Conservation (phyloP, 2,797 vertebrate species). For the Cuculus canorus region DNA sequence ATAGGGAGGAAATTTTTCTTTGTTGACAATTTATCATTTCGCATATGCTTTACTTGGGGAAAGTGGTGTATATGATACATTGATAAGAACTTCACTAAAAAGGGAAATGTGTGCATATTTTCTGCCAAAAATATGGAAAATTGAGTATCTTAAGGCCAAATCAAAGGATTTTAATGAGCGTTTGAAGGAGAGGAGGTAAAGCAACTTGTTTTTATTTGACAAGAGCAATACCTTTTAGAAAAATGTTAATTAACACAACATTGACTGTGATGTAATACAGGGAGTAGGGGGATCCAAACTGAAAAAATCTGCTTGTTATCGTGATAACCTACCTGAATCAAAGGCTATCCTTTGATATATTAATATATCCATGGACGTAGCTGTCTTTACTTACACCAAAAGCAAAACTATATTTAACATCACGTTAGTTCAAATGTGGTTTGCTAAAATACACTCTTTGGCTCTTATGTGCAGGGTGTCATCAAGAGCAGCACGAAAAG, state of each 20-base stretch:
- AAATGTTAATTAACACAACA: constrained; percentile 32
- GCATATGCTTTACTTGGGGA: neutral
- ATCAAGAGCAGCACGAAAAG: accelerated
- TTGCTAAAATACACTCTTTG: neutral
- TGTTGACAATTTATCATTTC: neutral
- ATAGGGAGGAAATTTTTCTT: neutral
- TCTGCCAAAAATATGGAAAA: constrained; percentile 33
- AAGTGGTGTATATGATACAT: neutral
- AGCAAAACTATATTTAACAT: neutral
- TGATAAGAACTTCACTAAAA: neutral
- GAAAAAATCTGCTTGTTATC: neutral
- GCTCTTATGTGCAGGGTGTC: accelerated
- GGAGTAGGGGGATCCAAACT: neutral
- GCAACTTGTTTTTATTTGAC: constrained; percentile 35
- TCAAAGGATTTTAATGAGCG: neutral
- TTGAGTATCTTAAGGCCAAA: neutral
- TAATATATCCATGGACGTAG: neutral
- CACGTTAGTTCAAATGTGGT: neutral
- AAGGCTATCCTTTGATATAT: neutral
- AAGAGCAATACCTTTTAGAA: constrained; percentile 16
- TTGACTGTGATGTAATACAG: neutral
- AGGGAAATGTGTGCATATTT: neutral
- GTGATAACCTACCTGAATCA: neutral
- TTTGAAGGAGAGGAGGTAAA: constrained; percentile 10
- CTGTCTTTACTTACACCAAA: neutral